These are phyloP conservation scores for Ypsolopha scabrella DNA, from an alignment of 2,888 invertebrate genomes.

Conservation along the genomic window DNA sequence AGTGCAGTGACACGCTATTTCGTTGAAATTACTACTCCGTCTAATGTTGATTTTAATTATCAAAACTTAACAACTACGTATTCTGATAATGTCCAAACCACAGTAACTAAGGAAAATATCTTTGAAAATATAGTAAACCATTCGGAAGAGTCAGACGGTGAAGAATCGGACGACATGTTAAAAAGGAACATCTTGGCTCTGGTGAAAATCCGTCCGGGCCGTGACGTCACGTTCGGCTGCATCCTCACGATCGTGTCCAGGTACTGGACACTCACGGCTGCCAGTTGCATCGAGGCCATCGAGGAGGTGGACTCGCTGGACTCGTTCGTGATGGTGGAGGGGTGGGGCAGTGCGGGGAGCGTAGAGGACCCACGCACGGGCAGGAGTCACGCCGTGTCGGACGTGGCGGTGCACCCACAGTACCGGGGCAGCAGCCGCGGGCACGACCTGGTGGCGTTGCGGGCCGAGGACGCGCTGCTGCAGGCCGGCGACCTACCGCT, in stretches of 20 bases:
- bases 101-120: not conserved
- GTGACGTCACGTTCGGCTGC: constrained; percentile 42
- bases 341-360: constrained; percentile 22
- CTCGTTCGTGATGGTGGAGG: constrained; percentile 42
- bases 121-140: not conserved
- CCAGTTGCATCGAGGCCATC: constrained; percentile 47
- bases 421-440: constrained; percentile 26
- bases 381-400: constrained; percentile 23
- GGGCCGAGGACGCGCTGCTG: constrained; percentile 22
- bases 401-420: constrained; percentile 38
- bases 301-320: constrained; percentile 46
- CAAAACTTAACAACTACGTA: too few relatives aligned
- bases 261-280: constrained; percentile 45
- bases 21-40: constrained; percentile 1
- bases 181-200: constrained; percentile 29
- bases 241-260: constrained; percentile 34
- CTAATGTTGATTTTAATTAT: too few relatives aligned
- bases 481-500: constrained; percentile 8
- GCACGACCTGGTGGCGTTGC: constrained; percentile 38
- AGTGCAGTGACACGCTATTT: constrained; percentile 27
- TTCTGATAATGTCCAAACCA: constrained; percentile 3
- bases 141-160: constrained; percentile 18
- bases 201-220: constrained; percentile 31
- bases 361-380: constrained; percentile 27
- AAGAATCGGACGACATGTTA: constrained; percentile 16